These are phyloP conservation scores for Cochlearius cochlearius DNA, from an alignment of 2,113 vertebrate genomes.

Conservation along the genomic window DNA sequence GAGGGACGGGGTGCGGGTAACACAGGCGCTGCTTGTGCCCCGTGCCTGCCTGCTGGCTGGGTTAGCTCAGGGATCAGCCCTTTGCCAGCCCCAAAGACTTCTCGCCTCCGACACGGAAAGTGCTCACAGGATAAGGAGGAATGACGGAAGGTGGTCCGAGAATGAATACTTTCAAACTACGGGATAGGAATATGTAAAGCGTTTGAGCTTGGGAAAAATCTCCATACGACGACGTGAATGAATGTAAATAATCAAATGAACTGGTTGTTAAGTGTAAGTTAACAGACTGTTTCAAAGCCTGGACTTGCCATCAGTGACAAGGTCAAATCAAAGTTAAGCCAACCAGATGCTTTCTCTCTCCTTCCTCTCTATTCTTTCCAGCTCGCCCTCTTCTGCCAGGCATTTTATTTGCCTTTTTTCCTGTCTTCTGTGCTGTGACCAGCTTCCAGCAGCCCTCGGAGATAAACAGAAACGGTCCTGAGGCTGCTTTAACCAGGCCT, in stretches of 20 bases:
- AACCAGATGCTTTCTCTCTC: not conserved
- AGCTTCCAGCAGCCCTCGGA: not conserved
- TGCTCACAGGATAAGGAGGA: too few species aligned
- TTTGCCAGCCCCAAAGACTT: not conserved
- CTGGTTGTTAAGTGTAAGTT: not conserved
- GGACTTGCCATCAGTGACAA: not conserved
- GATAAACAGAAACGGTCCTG: not conserved
- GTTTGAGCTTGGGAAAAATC: not conserved
- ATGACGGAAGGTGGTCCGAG: too few species aligned
- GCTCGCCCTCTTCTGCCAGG: not conserved
- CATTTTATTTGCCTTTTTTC: not conserved
- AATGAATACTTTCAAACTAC: not conserved
- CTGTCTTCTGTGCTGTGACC: not conserved
- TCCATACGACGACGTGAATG: not conserved
- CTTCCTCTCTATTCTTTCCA: not conserved
- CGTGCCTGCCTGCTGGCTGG: rapidly evolving
- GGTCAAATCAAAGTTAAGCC: not conserved
- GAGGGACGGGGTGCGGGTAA: rapidly evolving
- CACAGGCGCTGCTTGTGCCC: not conserved
- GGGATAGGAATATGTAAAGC: not conserved
- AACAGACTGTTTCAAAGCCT: not conserved
- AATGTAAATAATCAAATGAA: not conserved
- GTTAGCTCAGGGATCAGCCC: not conserved
- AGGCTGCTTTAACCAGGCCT: not conserved
- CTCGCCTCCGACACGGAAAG: too few species aligned